Conservation (phyloP, 1,140 invertebrate genomes). For the Rhyacophila brunnea region DNA sequence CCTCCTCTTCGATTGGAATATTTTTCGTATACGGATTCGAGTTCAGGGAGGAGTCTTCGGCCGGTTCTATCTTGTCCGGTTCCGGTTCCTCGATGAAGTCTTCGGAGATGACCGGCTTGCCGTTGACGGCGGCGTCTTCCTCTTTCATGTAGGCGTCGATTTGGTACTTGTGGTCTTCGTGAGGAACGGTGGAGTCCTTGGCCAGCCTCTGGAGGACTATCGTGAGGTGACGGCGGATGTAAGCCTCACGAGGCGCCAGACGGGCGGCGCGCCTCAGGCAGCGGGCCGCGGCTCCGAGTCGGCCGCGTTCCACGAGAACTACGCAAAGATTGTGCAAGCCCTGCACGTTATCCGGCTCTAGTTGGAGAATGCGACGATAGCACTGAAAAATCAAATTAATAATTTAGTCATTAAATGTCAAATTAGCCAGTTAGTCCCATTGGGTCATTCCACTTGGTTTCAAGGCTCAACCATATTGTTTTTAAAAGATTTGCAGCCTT, state of each 20-base stretch:
- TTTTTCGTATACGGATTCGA: conserved; percentile 9
- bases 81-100: conserved; percentile 11
- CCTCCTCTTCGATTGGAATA: conserved; percentile 30
- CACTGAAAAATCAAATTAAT: conserved; percentile 67
- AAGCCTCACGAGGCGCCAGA: conserved; percentile 84
- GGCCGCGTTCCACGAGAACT: conserved; percentile 88
- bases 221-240: conserved; percentile 83
- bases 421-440: too few relatives aligned
- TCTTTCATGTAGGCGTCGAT: conserved; percentile 32
- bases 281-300: conserved; percentile 76
- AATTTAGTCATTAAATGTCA: too few relatives aligned
- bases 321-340: conserved; percentile 95
- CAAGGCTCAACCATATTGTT: too few relatives aligned
- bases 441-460: too few relatives aligned
- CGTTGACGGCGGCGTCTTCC: conserved; percentile 28
- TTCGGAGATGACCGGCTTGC: conserved; percentile 24
- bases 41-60: conserved; percentile 12
- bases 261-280: conserved; percentile 78
- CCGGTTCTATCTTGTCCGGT: conserved; percentile 6
- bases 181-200: conserved; percentile 28
- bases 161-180: conserved; percentile 28
- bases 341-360: conserved; percentile 91
- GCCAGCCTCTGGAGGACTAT: conserved; percentile 76
- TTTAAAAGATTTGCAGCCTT: too few relatives aligned
- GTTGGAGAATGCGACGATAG: conserved; percentile 81